These are phyloP conservation scores for Leuctra nigra DNA, from an alignment of 2,888 invertebrate species.

Conservation along the genomic window DNA sequence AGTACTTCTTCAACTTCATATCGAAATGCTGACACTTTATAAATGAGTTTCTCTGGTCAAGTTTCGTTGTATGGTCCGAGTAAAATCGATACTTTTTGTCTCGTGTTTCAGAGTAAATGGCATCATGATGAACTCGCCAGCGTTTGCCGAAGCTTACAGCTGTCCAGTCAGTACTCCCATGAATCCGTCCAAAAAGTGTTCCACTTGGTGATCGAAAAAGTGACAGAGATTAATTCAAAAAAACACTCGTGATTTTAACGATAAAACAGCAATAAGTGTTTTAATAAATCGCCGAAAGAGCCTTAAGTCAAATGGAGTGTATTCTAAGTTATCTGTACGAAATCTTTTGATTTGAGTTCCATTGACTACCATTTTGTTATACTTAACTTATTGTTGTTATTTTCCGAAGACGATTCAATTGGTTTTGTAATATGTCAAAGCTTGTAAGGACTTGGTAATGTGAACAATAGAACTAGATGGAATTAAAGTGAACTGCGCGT, in stretches of 20 bases:
- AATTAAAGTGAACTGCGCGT: too few species aligned
- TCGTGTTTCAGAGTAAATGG: constrained; percentile 43
- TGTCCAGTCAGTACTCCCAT: constrained; percentile 42
- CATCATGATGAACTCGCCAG: constrained; percentile 47
- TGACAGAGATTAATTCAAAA: neutral
- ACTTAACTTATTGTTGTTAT: too few species aligned
- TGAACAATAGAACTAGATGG: too few species aligned
- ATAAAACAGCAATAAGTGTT: neutral
- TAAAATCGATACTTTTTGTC: too few species aligned
- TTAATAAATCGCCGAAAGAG: constrained; percentile 9
- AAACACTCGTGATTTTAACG: neutral
- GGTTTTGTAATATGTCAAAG: too few species aligned
- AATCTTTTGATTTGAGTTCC: too few species aligned
- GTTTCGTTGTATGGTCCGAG: too few species aligned
- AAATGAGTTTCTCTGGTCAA: neutral
- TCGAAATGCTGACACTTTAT: neutral
- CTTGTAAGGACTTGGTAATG: too few species aligned
- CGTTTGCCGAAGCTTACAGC: constrained; percentile 43
- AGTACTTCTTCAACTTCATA: neutral
- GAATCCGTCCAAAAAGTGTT: constrained; percentile 45
- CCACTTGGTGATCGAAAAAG: constrained; percentile 39
- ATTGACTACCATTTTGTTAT: too few species aligned
- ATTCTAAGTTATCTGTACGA: too few species aligned
- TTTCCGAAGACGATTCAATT: too few species aligned
- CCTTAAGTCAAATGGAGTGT: too few species aligned